A percentile compares a stretch with the other conserved stretches of the same genome.
Conservation (phyloP, 1,140 invertebrate species). For the Cataglyphis hispanica region DNA sequence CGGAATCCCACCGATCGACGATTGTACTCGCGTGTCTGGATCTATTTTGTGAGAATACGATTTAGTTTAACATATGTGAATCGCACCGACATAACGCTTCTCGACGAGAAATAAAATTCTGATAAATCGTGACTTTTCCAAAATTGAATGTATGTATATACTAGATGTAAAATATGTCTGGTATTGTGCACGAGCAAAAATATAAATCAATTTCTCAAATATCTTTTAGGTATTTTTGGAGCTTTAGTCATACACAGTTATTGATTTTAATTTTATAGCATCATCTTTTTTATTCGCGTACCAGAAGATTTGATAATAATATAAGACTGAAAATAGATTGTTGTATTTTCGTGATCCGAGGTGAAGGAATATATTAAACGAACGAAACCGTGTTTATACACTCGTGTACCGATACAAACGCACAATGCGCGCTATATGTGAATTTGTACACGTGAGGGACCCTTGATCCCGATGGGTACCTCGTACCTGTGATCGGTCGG, state of each 20-base stretch:
- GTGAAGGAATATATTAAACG: background rate
- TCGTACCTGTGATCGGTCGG: background rate
- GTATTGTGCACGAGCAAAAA: background rate
- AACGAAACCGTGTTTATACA: slow-evolving; percentile 4
- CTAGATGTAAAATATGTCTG: background rate
- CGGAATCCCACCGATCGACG: slow-evolving; percentile 52
- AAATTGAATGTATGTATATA: background rate
- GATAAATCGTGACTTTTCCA: background rate
- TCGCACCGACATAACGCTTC: background rate
- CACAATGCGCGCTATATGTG: background rate
- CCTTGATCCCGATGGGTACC: background rate
- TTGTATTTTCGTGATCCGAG: background rate
- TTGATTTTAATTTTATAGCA: background rate
- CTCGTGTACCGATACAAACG: background rate
- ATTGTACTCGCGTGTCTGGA: slow-evolving; percentile 38
- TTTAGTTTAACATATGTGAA: slow-evolving; percentile 12
- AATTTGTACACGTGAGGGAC: slow-evolving; percentile 35
- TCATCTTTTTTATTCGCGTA: background rate
- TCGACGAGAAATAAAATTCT: background rate
- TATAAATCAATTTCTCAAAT: background rate
- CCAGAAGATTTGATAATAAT: background rate
- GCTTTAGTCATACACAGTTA: too few species aligned
- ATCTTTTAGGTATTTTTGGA: background rate
- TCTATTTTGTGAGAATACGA: slow-evolving; percentile 45
- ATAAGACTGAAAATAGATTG: background rate